Evolutionary conservation across 2,888 invertebrate genomes (phyloP).

Genomic region (Philereme vetulata): DNA sequence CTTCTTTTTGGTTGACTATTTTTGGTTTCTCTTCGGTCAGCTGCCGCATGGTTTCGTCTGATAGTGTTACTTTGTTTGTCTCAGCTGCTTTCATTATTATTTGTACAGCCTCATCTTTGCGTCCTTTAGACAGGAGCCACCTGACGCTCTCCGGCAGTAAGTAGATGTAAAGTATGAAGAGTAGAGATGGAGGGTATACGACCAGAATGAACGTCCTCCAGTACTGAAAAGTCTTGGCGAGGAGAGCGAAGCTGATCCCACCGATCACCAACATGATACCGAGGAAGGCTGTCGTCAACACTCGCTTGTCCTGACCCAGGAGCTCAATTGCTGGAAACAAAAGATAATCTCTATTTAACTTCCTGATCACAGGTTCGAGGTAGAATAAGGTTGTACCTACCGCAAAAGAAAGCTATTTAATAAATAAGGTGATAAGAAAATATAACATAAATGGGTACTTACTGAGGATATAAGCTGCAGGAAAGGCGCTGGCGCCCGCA

Average conservation of each 20-base stretch:
- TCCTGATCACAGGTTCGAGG: not conserved
- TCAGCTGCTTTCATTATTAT: slow-evolving; percentile 86
- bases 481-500: slow-evolving; percentile 83
- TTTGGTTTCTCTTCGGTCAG: slow-evolving; percentile 66
- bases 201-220: slow-evolving; percentile 89
- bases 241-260: slow-evolving; percentile 86
- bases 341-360: too few species aligned
- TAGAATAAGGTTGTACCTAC: not conserved
- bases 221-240: slow-evolving; percentile 87
- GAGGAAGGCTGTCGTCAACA: slow-evolving; percentile 71
- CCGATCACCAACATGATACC: slow-evolving; percentile 86
- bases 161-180: slow-evolving; percentile 87
- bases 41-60: slow-evolving; percentile 72
- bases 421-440: not conserved
- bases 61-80: slow-evolving; percentile 82
- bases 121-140: slow-evolving; percentile 89
- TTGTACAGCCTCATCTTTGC: slow-evolving; percentile 85
- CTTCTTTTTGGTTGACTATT: slow-evolving; percentile 52
- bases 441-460: slow-evolving; percentile 35
- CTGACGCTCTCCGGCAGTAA: slow-evolving; percentile 90
- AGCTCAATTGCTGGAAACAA: slow-evolving; percentile 70
- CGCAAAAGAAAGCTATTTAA: too few species aligned
- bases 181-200: slow-evolving; percentile 87
- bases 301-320: slow-evolving; percentile 72
- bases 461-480: slow-evolving; percentile 83